These are phyloP conservation scores for Campoplex nolae DNA, from an alignment of 2,888 invertebrate species.

Conservation along the genomic window DNA sequence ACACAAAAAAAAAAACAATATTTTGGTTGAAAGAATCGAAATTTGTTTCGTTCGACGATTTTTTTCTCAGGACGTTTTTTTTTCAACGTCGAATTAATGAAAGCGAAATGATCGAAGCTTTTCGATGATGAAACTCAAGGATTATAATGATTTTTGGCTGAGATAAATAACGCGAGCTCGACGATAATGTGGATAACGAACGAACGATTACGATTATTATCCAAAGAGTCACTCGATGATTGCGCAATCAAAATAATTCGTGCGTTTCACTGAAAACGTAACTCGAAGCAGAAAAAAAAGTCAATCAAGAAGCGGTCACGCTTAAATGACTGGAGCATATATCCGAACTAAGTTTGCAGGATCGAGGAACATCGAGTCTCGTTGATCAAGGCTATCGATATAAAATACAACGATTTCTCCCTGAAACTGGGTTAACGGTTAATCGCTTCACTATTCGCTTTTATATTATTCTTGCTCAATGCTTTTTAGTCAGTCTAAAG, in stretches of 20 bases:
- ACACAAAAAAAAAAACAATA: too few species aligned
- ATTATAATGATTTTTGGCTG: not conserved
- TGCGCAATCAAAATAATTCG: conserved; percentile 33
- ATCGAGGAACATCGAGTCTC: conserved; percentile 18
- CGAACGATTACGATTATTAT: not conserved
- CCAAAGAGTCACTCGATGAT: not conserved
- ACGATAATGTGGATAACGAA: not conserved
- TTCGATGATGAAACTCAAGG: not conserved
- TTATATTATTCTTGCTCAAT: conserved; percentile 17
- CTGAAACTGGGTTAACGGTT: conserved; percentile 40
- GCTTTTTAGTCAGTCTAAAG: not conserved
- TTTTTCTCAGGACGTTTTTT: too few species aligned
- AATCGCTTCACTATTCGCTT: conserved; percentile 8
- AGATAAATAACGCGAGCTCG: not conserved
- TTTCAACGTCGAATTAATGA: too few species aligned
- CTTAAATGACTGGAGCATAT: not conserved
- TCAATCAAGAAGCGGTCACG: not conserved
- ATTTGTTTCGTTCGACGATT: too few species aligned
- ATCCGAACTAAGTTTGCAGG: not conserved
- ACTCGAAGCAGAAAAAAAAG: conserved; percentile 15
- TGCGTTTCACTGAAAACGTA: conserved; percentile 42
- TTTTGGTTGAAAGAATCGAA: too few species aligned
- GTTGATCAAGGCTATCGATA: conserved; percentile 32
- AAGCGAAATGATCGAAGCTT: too few species aligned
- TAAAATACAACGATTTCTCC: conserved; percentile 45